A percentile compares a stretch with the other conserved stretches of the same genome.
Conservation (phyloP, 2,888 invertebrate species). For the Temnothorax rugatulus region DNA sequence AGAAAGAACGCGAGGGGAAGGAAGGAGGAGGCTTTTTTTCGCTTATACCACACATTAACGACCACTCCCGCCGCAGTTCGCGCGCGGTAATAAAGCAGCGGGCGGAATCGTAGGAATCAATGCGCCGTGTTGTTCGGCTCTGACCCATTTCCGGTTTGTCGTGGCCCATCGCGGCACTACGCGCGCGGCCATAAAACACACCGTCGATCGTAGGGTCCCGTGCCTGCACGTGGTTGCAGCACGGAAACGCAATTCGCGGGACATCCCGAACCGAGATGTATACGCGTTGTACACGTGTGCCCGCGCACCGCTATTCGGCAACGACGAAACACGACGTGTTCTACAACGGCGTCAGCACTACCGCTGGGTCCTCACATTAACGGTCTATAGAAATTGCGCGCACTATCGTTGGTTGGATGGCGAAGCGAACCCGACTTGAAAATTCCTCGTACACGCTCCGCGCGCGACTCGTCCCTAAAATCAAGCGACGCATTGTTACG, state of each 20-base stretch:
- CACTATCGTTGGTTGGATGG: slow-evolving; percentile 13
- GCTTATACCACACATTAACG: slow-evolving; percentile 62
- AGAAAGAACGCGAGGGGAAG: not conserved
- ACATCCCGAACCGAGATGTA: slow-evolving; percentile 44
- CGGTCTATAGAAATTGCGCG: slow-evolving; percentile 32
- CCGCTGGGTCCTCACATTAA: slow-evolving; percentile 31
- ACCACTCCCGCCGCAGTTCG: slow-evolving; percentile 55
- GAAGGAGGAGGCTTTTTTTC: not conserved
- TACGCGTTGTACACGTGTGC: slow-evolving; percentile 3
- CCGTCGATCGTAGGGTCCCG: slow-evolving; percentile 13
- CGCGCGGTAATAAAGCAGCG: slow-evolving; percentile 68
- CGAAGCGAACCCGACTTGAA: slow-evolving; percentile 31
- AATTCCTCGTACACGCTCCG: slow-evolving; percentile 28
- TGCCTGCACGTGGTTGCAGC: slow-evolving; percentile 35
- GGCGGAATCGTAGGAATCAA: slow-evolving; percentile 66
- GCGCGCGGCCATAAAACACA: slow-evolving; percentile 60
- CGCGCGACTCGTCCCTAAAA: slow-evolving; percentile 8
- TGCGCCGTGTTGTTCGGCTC: slow-evolving; percentile 55
- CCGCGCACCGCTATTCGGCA: slow-evolving; percentile 24
- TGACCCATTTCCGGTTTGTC: slow-evolving; percentile 68
- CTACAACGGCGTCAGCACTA: slow-evolving; percentile 43
- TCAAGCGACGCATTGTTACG: slow-evolving; percentile 40
- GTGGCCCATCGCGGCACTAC: slow-evolving; percentile 23
- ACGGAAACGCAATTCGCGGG: slow-evolving; percentile 56
- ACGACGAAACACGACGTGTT: slow-evolving; percentile 29